Evolutionary conservation across 2,113 vertebrate genomes (phyloP).

Genomic region (Ploceus nigricollis): DNA sequence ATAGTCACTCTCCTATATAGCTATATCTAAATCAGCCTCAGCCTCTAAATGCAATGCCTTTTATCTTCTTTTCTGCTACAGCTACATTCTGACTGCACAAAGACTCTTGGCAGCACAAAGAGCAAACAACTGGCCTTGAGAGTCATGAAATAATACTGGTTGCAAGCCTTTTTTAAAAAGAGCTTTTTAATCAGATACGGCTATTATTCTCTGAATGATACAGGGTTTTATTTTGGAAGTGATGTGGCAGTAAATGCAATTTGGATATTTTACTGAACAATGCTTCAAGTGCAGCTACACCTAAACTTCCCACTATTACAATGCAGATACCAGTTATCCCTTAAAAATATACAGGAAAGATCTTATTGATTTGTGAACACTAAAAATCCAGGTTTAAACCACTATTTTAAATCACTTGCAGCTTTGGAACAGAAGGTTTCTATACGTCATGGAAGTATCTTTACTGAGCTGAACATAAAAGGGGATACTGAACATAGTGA

Average conservation of each 20-base stretch:
- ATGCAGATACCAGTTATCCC: not conserved
- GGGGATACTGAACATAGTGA: not conserved
- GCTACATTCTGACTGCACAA: not conserved
- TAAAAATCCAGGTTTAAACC: not conserved
- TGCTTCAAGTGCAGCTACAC: not conserved
- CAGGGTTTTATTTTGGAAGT: not conserved
- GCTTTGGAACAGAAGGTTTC: not conserved
- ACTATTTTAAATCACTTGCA: not conserved
- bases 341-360: not conserved
- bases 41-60: not conserved
- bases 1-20: not conserved
- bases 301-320: not conserved
- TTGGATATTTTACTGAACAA: not conserved
- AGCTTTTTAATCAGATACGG: not conserved
- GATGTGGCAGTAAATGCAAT: not conserved
- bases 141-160: not conserved
- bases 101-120: not conserved
- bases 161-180: not conserved
- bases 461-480: not conserved
- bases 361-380: not conserved
- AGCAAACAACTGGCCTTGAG: not conserved
- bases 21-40: not conserved
- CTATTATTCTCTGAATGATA: not conserved
- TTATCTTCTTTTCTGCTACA: not conserved
- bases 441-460: not conserved